These are phyloP conservation scores for Lissonota sp. DNA, from an alignment of 2,888 invertebrate species.

Conservation along the genomic window DNA sequence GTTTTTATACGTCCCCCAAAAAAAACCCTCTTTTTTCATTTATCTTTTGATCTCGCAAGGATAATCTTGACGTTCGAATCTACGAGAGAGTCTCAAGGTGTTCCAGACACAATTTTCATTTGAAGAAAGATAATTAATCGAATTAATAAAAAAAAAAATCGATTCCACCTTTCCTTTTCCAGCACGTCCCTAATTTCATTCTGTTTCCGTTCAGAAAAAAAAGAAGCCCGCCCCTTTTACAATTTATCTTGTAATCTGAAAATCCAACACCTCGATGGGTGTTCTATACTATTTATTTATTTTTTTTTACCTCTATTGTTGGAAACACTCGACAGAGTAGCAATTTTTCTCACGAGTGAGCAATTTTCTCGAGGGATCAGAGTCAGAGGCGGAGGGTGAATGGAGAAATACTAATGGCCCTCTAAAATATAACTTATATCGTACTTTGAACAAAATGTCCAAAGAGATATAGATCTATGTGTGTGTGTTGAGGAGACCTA, in stretches of 20 bases:
- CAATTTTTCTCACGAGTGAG: slow-evolving; percentile 13
- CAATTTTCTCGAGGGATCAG: slow-evolving; percentile 29
- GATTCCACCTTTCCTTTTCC: no score
- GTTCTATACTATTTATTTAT: no score
- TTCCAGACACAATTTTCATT: no score
- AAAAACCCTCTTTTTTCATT: slow-evolving; percentile 22
- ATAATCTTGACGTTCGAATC: slow-evolving; percentile 40
- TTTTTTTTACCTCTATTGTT: neutral
- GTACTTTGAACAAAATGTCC: neutral
- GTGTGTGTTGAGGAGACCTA: neutral
- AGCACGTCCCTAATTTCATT: no score
- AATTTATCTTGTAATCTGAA: no score
- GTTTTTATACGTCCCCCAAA: no score
- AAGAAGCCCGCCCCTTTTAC: no score
- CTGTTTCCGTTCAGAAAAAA: no score
- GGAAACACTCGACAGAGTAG: slow-evolving; percentile 4
- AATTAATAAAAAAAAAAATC: no score
- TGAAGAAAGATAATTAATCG: no score
- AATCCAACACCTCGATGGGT: no score
- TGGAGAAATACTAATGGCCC: slow-evolving; percentile 1
- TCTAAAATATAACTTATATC: slow-evolving; percentile 16
- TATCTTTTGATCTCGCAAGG: slow-evolving; percentile 43
- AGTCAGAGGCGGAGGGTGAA: neutral
- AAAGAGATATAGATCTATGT: neutral
- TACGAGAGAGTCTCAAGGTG: no score